phyloP scores from a whole-genome alignment of 1,140 invertebrate species.

The Trachymyrmex cornetzi region DNA sequence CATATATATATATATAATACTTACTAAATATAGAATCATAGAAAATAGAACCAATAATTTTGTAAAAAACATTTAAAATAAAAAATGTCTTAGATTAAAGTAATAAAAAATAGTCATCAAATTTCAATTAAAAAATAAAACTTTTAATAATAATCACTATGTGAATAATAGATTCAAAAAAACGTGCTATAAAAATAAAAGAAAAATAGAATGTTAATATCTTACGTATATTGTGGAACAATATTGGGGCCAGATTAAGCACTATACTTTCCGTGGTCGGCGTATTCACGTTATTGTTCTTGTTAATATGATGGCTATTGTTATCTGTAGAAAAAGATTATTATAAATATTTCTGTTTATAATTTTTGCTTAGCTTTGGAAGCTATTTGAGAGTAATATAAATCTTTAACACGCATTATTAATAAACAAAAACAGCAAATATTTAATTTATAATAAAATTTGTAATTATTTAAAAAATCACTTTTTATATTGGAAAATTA shows the following conservation, averaged over 20 bases:
- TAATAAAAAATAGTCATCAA: not conserved
- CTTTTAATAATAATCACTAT: not conserved
- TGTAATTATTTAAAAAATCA: not conserved
- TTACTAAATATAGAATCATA: not conserved
- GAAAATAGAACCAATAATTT: not conserved
- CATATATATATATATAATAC: too few relatives aligned
- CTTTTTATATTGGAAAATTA: not conserved
- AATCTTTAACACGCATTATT: not conserved
- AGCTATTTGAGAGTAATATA: not conserved
- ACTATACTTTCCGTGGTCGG: constrained; percentile 90
- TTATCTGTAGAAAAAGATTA: constrained; percentile 78
- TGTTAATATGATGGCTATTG: constrained; percentile 80
- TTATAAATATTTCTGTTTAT: not conserved
- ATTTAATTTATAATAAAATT: not conserved
- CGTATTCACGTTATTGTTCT: constrained; percentile 79
- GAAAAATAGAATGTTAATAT: not conserved
- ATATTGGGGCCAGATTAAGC: constrained; percentile 91
- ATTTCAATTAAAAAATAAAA: not conserved
- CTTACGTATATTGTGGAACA: constrained; percentile 82
- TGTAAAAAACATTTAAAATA: not conserved
- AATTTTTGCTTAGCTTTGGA: not conserved
- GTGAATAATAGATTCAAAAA: not conserved
- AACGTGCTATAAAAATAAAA: not conserved
- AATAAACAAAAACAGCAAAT: not conserved
- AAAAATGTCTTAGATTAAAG: not conserved